Conservation (phyloP, 2,113 vertebrate genomes). For the Pteropus alecto region DNA sequence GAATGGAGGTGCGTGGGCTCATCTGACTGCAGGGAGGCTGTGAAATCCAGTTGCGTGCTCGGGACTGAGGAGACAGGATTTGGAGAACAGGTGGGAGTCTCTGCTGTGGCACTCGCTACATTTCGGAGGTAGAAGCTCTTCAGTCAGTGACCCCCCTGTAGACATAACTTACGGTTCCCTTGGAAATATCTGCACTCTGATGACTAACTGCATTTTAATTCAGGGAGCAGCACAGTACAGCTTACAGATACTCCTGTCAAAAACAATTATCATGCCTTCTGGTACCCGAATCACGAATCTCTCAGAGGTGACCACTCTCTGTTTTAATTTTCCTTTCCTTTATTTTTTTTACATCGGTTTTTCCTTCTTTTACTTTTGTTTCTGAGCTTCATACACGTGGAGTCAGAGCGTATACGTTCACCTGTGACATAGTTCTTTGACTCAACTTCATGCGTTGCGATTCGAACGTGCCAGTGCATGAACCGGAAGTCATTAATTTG, state of each 20-base stretch:
- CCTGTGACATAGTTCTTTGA: background rate
- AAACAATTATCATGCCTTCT: background rate
- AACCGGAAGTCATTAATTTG: background rate
- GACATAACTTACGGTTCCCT: background rate
- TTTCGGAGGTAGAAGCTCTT: background rate
- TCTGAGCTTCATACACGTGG: background rate
- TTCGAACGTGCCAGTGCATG: background rate
- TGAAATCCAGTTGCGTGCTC: background rate
- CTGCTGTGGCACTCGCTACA: background rate
- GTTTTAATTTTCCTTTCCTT: background rate
- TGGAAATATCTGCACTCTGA: background rate
- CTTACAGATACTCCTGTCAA: background rate
- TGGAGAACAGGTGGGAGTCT: background rate
- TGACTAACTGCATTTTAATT: background rate
- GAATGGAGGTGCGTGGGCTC: background rate
- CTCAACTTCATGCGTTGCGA: background rate
- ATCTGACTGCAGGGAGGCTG: background rate
- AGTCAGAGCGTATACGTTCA: background rate
- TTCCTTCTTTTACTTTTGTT: background rate
- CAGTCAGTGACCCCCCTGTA: background rate
- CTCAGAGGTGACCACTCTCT: background rate
- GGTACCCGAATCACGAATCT: background rate
- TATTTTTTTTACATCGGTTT: background rate
- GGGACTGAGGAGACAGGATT: background rate
- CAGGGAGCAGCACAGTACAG: background rate